Percentiles rank a stretch among this genome's conserved stretches.
Evolutionary conservation across 1,140 invertebrate species (phyloP).

Genomic region (Samia ricini): DNA sequence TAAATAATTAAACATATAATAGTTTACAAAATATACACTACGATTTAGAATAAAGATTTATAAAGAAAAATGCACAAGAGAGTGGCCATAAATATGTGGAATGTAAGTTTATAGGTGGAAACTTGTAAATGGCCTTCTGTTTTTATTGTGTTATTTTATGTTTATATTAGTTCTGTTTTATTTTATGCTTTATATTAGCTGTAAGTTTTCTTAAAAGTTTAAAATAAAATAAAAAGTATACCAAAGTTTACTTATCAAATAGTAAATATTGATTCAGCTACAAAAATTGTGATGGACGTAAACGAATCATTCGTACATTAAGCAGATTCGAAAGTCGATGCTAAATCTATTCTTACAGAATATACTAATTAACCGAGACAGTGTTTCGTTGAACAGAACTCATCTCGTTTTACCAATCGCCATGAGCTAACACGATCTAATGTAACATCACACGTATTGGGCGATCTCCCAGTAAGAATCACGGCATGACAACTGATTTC

Average conservation of each 20-base stretch:
- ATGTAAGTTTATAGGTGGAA: too few relatives aligned
- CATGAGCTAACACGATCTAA: conserved; percentile 45
- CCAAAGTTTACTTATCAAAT: background rate
- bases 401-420: conserved; percentile 48
- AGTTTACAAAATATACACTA: too few relatives aligned
- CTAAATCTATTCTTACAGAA: conserved; percentile 41
- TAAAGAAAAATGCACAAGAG: too few relatives aligned
- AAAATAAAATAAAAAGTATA: background rate
- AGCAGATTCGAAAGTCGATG: conserved; percentile 19
- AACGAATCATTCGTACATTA: background rate
- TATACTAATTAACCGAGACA: conserved; percentile 37
- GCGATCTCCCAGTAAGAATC: conserved; percentile 55
- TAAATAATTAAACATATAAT: too few relatives aligned
- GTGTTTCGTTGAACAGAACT: conserved; percentile 32
- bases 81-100: too few relatives aligned
- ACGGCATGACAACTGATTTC: conserved; percentile 65
- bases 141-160: too few relatives aligned
- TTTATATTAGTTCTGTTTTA: too few relatives aligned
- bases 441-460: conserved; percentile 51
- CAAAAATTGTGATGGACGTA: conserved; percentile 5
- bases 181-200: too few relatives aligned
- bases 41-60: too few relatives aligned
- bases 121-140: too few relatives aligned
- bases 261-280: background rate
- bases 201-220: too few relatives aligned